Conservation (phyloP, 1,140 invertebrate genomes). For the Penaeus indicus region DNA sequence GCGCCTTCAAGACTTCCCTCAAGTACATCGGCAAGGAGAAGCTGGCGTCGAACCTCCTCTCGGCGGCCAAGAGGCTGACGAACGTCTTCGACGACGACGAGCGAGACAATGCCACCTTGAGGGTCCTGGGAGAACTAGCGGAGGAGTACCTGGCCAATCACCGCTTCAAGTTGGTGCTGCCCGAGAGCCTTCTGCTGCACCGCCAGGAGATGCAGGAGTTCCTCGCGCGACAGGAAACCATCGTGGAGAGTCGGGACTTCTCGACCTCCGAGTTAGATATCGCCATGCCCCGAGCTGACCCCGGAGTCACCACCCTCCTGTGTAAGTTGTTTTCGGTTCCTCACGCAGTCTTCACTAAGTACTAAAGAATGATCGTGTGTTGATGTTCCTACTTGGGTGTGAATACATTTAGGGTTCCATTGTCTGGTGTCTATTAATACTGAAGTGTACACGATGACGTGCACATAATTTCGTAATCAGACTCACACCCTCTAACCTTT, state of each 20-base stretch:
- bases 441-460: no score
- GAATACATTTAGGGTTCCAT: no score
- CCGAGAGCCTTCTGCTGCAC: conserved; percentile 62
- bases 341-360: neutral
- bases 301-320: conserved; percentile 38
- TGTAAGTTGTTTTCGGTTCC: conserved; percentile 32
- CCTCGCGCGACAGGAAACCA: conserved; percentile 18
- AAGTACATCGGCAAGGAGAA: conserved; percentile 59
- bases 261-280: conserved; percentile 31
- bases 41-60: conserved; percentile 49
- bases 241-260: conserved; percentile 44
- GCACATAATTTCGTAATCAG: no score
- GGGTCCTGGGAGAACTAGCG: conserved; percentile 61
- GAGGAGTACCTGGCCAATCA: conserved; percentile 59
- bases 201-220: conserved; percentile 60
- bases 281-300: conserved; percentile 39
- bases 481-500: no score
- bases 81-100: conserved; percentile 72
- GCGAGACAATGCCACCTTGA: neutral
- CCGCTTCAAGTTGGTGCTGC: conserved; percentile 62
- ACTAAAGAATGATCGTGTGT: no score
- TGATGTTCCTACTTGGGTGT: no score
- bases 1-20: conserved; percentile 54
- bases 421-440: neutral
- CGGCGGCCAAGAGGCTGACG: conserved; percentile 71